Base-by-base conservation (phyloP, 2,797 vertebrate species). In the Tapera naevia region DNA sequence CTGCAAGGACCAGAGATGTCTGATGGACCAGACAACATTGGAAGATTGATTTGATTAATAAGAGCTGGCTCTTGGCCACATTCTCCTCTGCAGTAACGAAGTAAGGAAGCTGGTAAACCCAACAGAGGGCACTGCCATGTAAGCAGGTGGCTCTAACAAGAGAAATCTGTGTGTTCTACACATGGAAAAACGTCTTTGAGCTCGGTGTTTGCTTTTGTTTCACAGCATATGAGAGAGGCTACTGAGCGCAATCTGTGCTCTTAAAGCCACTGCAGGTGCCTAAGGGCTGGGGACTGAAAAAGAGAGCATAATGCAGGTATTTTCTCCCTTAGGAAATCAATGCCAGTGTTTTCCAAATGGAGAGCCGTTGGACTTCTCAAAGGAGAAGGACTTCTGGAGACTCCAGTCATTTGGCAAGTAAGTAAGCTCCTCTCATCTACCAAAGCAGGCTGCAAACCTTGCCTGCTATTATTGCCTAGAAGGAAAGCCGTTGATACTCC, bases 101-200 rank as follows among this genome's bases (percentile, higher is more conserved):
- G 72, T 53, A 85, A 86, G 0, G 0, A 73, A 74, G 72, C 27
- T 62, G 32, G 32, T 32, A 79, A 72, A 37, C 41, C 33, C 75
- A 80, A 54, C 41, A 60, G 53, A 88, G 54, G 58, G 51, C 79
- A 76, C 41, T 48, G 62, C 80, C 66, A 65, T 12, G 23, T 10
- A 62, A 78, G 54, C 86, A 93, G 80, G 82, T 94, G 89, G 76
- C 80, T 80, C 89, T 88, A 94, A 93, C 51, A 89, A 86, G 84
- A 95, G 72, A 67, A 94, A 91, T 35, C 24, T 61, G 33, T 33
- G 17, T 82, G 32, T 80, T 95, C 93, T 89, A 91, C 51, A 80
- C 32, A 53, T 27, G 85, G 87, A 86, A 91, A 93, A 84, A 78
- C 10, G 19, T 28, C 88, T 92, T 78, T 86, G 74, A 92, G 88